Evolutionary conservation across 2,113 vertebrate genomes (phyloP).

Genomic region (Mustelus asterias): DNA sequence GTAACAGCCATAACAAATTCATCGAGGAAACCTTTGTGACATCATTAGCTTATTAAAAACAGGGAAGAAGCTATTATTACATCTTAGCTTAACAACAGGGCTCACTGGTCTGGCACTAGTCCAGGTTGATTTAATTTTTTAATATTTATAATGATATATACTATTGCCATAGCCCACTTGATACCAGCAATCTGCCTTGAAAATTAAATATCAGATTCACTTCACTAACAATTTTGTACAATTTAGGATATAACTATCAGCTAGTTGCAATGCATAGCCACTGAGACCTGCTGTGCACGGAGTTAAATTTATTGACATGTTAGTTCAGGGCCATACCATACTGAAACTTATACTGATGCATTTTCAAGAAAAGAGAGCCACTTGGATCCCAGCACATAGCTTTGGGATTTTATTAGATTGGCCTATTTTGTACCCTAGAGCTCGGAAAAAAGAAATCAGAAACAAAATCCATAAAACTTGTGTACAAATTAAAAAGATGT

Average conservation of each 20-base stretch:
- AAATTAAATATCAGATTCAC: slow-evolving; percentile 23
- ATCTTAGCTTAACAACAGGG: slow-evolving; percentile 11
- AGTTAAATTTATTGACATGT: slow-evolving; percentile 13
- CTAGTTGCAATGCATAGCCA: background rate
- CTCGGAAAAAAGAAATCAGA: background rate
- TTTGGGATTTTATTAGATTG: background rate
- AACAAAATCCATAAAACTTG: background rate
- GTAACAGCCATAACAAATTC: slow-evolving; percentile 31
- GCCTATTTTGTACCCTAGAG: background rate
- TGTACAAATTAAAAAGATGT: background rate
- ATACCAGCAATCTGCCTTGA: slow-evolving; percentile 14
- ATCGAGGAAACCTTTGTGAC: slow-evolving; percentile 21
- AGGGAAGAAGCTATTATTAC: slow-evolving; percentile 14
- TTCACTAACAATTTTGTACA: slow-evolving; percentile 13
- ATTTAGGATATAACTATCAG: background rate
- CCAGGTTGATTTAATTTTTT: background rate
- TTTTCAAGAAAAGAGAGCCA: background rate
- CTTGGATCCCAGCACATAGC: background rate
- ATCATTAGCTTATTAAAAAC: slow-evolving; percentile 33
- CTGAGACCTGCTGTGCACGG: background rate
- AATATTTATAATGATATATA: slow-evolving; percentile 17
- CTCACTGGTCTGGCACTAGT: background rate
- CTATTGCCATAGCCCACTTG: background rate
- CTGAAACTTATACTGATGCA: background rate
- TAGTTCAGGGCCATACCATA: background rate